phyloP scores from a whole-genome alignment of 2,113 vertebrate species.

The Steatornis caripensis region DNA sequence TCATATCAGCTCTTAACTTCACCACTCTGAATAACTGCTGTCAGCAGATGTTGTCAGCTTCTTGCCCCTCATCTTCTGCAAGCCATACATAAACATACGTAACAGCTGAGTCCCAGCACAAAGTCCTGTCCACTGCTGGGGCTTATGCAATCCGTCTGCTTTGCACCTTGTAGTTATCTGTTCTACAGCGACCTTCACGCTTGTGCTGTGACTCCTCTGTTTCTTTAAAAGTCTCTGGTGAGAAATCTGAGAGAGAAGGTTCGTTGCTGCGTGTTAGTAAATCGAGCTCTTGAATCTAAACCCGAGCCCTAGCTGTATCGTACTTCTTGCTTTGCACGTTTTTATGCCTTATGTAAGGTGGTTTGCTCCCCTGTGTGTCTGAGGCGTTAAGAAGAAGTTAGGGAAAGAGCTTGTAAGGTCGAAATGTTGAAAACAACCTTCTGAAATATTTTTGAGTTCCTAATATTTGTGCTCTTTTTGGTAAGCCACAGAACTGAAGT shows the following conservation, averaged over 20 bases:
- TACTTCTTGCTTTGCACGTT: background rate
- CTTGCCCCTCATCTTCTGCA: background rate
- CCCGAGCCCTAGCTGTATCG: too few species aligned
- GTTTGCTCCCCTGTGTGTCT: background rate
- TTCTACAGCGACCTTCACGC: rapidly evolving
- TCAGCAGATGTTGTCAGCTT: background rate
- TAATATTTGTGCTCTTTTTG: background rate
- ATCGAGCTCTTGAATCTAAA: background rate
- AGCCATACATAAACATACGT: background rate
- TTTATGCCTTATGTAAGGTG: rapidly evolving
- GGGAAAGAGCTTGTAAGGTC: background rate
- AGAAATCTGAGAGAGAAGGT: background rate
- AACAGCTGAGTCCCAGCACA: too few species aligned
- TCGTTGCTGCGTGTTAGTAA: background rate
- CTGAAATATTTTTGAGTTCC: background rate
- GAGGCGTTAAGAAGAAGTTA: background rate
- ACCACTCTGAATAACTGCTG: background rate
- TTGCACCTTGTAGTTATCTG: background rate
- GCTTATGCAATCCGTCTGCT: background rate
- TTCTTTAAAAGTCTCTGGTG: background rate
- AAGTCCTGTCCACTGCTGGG: background rate
- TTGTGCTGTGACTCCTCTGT: too few species aligned
- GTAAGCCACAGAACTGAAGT: background rate
- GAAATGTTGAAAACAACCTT: background rate
- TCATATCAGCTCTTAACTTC: background rate